phyloP scores from a whole-genome alignment of 2,113 vertebrate species.

The Fulica atra region DNA sequence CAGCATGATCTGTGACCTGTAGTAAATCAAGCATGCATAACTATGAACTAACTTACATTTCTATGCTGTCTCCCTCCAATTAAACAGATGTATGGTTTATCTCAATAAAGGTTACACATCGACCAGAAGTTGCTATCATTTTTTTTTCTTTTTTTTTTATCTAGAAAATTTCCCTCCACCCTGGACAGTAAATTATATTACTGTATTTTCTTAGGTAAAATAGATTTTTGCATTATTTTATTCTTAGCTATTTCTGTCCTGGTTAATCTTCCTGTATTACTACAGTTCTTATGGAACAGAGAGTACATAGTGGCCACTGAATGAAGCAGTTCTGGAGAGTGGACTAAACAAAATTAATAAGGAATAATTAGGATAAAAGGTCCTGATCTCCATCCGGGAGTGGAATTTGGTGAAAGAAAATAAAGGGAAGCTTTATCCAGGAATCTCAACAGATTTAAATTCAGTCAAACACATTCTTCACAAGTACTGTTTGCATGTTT shows the following conservation, averaged over 20 bases:
- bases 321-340: background rate
- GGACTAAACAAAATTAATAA: background rate
- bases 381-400: background rate
- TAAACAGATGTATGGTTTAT: background rate
- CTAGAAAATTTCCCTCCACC: rapidly evolving
- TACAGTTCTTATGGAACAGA: background rate
- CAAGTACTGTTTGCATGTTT: background rate
- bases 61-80: background rate
- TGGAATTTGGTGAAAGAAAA: background rate
- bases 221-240: background rate
- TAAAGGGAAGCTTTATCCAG: background rate
- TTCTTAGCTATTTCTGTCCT: background rate
- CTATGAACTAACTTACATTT: background rate
- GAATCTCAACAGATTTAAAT: background rate
- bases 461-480: background rate
- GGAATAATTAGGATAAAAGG: background rate
- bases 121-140: background rate
- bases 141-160: background rate
- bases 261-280: background rate
- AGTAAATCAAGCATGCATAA: background rate
- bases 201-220: background rate
- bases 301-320: background rate
- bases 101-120: background rate
- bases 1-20: background rate
- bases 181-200: background rate